phyloP scores from a whole-genome alignment of 37 sponge, comb jelly and placozoan species.

The Ianthella basta region DNA sequence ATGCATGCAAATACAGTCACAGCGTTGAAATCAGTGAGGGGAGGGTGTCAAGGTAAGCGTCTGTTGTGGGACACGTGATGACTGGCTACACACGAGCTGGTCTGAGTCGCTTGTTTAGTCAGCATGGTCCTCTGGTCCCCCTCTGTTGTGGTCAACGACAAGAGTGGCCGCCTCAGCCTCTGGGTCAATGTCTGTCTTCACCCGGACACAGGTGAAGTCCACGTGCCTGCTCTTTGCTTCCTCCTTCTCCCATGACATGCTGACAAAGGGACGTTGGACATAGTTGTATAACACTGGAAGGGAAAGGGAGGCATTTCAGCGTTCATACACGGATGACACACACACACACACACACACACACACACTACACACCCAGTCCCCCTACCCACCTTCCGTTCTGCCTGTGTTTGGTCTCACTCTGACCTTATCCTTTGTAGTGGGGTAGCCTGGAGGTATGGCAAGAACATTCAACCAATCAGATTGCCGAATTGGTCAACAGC shows the following conservation, averaged over 20 bases:
- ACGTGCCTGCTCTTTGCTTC: constrained; percentile 96
- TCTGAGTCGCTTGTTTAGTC: not conserved
- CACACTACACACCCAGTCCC: not conserved
- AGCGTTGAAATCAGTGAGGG: no score
- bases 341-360: not conserved
- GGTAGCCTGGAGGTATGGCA: constrained; percentile 63
- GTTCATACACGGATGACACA: not conserved
- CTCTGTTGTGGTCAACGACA: not conserved
- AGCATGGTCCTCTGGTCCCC: not conserved
- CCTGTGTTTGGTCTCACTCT: constrained; percentile 73
- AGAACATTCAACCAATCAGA: not conserved
- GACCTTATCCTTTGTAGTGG: constrained; percentile 93
- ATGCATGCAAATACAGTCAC: no score
- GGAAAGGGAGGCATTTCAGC: not conserved
- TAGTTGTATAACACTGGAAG: constrained; percentile 90
- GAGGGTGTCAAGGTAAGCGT: no score
- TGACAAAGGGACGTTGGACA: constrained; percentile 91
- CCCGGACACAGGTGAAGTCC: constrained; percentile 92
- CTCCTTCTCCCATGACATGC: constrained; percentile 95
- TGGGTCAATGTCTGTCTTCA: constrained; percentile 86
- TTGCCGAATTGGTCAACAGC: not conserved
- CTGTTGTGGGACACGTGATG: no score
- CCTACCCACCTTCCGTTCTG: constrained; percentile 67
- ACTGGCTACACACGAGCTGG: no score
- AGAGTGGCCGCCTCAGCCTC: constrained; percentile 92